These are phyloP conservation scores for Drosophila hydei DNA, from an alignment of 1,140 invertebrate species.

Conservation along the genomic window DNA sequence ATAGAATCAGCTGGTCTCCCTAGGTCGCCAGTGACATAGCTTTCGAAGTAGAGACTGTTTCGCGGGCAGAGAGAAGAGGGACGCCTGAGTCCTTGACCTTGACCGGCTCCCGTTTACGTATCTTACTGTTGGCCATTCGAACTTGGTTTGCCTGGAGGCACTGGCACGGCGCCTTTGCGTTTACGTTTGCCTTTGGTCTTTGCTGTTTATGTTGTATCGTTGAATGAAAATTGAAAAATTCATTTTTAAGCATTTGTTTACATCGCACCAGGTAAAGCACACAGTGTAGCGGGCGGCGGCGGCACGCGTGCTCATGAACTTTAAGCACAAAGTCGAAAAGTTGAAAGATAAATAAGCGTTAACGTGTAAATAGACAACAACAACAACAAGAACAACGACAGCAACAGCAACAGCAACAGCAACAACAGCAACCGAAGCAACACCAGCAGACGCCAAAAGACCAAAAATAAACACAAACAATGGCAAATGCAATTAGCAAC, in stretches of 20 bases:
- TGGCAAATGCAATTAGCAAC: conserved; percentile 25
- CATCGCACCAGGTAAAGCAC: conserved; percentile 24
- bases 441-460: conserved; percentile 41
- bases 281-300: background rate
- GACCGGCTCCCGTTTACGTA: background rate
- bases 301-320: conserved; percentile 60
- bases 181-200: conserved; percentile 26
- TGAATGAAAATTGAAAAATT: conserved; percentile 75
- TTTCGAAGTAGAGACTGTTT: no score
- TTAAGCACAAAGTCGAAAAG: conserved; percentile 72
- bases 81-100: conserved; percentile 50
- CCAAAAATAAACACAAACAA: conserved; percentile 46
- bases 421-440: background rate
- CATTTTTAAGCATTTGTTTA: conserved; percentile 78
- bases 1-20: no score
- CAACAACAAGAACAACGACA: conserved; percentile 5
- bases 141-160: conserved; percentile 14
- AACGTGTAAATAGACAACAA: conserved; percentile 67
- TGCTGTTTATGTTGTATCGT: conserved; percentile 54
- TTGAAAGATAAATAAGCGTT: conserved; percentile 76
- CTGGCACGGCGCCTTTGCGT: conserved; percentile 15
- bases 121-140: conserved; percentile 6
- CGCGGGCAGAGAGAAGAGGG: no score
- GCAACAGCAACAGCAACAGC: conserved; percentile 26
- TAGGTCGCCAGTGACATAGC: no score